Percentiles rank a stretch among this genome's conserved stretches.
Evolutionary conservation across 2,113 vertebrate genomes (phyloP).

Genomic region (Pelecanoides urinatrix): DNA sequence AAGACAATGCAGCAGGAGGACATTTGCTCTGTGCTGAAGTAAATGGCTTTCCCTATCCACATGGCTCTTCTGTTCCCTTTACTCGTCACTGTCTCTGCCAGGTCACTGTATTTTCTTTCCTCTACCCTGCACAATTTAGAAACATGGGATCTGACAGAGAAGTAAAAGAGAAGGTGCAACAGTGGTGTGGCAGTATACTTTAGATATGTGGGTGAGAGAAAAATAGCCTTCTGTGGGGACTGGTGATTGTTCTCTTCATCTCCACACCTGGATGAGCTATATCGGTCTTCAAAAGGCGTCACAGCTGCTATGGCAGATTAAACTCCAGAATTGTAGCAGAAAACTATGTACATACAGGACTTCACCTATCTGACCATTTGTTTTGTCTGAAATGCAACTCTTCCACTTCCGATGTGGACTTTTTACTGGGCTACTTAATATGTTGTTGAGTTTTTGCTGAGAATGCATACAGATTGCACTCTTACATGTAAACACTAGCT

Average conservation of each 20-base stretch:
- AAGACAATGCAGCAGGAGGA: background rate
- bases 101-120: background rate
- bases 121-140: background rate
- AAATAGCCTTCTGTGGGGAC: background rate
- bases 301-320: background rate
- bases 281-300: background rate
- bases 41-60: background rate
- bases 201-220: too few relatives aligned
- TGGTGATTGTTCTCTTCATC: background rate
- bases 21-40: background rate
- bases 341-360: background rate
- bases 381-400: background rate
- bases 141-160: background rate
- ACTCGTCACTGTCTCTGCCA: background rate
- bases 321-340: background rate
- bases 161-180: background rate
- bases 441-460: background rate
- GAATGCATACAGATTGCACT: background rate
- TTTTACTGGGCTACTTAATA: background rate
- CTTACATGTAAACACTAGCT: background rate
- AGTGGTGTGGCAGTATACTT: background rate
- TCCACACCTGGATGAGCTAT: background rate
- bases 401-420: background rate
- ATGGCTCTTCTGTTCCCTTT: background rate
- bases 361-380: background rate